Evolutionary conservation across 2,888 invertebrate genomes (phyloP), one percentile per base, ranked within the genome.

Genomic region (Patella pellucida): DNA sequence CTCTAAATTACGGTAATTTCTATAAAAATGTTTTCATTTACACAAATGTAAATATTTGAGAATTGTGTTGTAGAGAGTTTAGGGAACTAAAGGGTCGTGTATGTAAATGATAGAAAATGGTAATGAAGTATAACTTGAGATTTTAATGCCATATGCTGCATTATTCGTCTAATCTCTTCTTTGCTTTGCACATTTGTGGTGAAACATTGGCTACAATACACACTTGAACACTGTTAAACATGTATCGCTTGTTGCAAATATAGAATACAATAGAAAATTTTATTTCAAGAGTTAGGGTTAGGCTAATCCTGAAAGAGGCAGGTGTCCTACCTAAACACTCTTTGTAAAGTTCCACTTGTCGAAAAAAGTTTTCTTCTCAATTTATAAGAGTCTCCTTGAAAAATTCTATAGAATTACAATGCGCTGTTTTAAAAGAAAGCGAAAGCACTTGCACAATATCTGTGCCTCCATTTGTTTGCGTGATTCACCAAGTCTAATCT

Each of bases 81-180:
- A 41, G 41, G 1, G 41, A 41, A 41, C 41, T 41, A 41, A 41
- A 41, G 41, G 7, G 41, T 41, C 41, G 41, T 41, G 41, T 41
- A 41, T 41, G 41, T 62, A 19, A 62, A 62, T 62, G 23, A 23
- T 62, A 62, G 62, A 62, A 23, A 62, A 62, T 62, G 23, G 62
- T 62, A 62, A 62, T 62, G 62, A 62, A 23, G 62, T 19, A 62
- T 62, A 19, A 62, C 19, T 19, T 62, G 23, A 62, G 62, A 62
- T 23, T 62, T 62, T 62, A 19, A 62, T 19, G 62, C 62, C 62
- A 62, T 62, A 62, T 62, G 62, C 23, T 62, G 62, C 23, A 62
- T 62, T 62, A 62, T 62, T 23, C 19, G 62, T 16, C n/a, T 62
- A 62, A 62, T 62, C 62, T 62, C 19, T 62, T 11, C 19, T 62